Evolutionary conservation across 2,113 vertebrate species (phyloP).

Genomic region (Pangasianodon hypophthalmus): DNA sequence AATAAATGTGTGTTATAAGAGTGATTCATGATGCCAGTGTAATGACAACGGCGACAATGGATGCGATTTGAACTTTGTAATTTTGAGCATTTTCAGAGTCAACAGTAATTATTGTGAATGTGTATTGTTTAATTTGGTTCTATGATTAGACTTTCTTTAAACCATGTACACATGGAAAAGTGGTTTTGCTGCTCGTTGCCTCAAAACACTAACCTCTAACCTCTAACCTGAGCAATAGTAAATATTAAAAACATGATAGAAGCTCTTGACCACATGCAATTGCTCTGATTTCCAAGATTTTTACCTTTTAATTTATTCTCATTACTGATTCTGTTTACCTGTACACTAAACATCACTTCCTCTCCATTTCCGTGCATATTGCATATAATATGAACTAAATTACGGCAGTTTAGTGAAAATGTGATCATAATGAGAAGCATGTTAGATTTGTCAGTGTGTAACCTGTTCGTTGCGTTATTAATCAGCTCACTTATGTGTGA

Average conservation of each 20-base stretch:
- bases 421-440: not conserved
- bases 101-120: not conserved
- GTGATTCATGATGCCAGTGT: not conserved
- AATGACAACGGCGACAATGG: not conserved
- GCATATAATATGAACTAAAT: not conserved
- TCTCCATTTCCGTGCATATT: not conserved
- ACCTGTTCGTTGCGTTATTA: not conserved
- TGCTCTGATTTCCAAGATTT: no score
- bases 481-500: not conserved
- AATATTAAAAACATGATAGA: not conserved
- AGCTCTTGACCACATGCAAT: not conserved
- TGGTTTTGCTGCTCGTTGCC: not conserved
- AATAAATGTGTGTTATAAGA: constrained; percentile 18
- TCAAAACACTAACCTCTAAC: not conserved
- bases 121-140: not conserved
- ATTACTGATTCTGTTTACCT: not conserved
- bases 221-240: not conserved
- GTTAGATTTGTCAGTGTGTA: not conserved
- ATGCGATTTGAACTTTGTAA: constrained; percentile 4
- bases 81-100: not conserved
- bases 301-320: not conserved
- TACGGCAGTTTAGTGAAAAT: not conserved
- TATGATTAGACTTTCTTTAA: not conserved
- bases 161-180: not conserved
- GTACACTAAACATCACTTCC: not conserved